Base-by-base conservation (phyloP, 2,797 vertebrate genomes). In the Melanotaenia parkinsoni region DNA sequence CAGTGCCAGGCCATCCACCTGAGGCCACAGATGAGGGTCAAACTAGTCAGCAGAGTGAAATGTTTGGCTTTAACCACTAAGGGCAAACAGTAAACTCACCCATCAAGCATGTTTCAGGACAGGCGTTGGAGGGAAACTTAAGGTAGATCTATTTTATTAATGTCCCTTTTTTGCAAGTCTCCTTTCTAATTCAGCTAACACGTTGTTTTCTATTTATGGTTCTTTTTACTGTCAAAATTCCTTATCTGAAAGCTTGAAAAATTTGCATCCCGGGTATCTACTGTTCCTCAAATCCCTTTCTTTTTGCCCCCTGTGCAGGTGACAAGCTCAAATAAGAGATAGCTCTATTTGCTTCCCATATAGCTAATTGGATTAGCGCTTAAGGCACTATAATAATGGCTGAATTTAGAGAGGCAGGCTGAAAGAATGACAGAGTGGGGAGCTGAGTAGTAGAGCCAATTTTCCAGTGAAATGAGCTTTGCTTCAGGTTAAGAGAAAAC, bases 391-490 rank as follows among this genome's bases (percentile, higher is more conserved):
- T 63, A 91, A 80, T 87, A 93, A 88, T 59, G 72, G 86, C 57
- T 77, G 89, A 90, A 81, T 91, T 88, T 77, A 88, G 82, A 87
- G 89, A 88, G 85, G 83, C 88, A 88, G 84, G 83, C 74, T 58
- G 85, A 87, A 82, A 86, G 86, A 89, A 88, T 64, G 81, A 79
- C 71, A 85, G 82, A 76, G 87, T 37, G 67, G 65, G 80, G 83
- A 66, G 87, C 64, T 76, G 86, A 90, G 88, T 65, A 79, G 57
- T 75, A 24, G 76, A 91, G 90, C 83, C 92, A 92, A 93, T 92
- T 94, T 93, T 93, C 90, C 88, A 91, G 86, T 86, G 86, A 94
- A 93, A 94, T 91, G 88, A 92, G 89, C 89, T 91, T 92, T 89
- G 88, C 90, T 91, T 65, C 87, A 92, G 92, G 91, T 93, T 79